Evolutionary conservation across 2,113 vertebrate species (phyloP).

Genomic region (Dasypus novemcinctus): DNA sequence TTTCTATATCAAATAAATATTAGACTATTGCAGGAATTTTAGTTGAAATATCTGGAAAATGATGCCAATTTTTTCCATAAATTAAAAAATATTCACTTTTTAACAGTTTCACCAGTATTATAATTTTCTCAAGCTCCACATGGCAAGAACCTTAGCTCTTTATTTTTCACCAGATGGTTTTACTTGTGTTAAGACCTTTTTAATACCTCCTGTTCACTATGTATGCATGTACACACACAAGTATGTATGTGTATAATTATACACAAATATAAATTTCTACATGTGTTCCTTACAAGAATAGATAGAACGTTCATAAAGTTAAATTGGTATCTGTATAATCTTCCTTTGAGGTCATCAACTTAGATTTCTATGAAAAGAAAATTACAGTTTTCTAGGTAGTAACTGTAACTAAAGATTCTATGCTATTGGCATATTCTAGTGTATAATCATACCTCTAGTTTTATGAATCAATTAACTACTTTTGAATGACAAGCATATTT

Average conservation of each 20-base stretch:
- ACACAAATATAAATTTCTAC: neutral
- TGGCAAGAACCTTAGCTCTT: neutral
- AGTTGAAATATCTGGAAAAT: neutral
- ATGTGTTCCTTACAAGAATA: neutral
- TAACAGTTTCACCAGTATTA: neutral
- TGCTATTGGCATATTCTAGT: neutral
- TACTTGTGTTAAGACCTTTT: neutral
- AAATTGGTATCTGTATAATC: neutral
- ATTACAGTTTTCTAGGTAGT: neutral
- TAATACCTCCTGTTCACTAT: neutral
- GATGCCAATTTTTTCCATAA: neutral
- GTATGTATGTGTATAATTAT: neutral
- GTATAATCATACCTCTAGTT: neutral
- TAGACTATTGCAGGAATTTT: neutral
- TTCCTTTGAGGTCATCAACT: no score
- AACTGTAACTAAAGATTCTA: neutral
- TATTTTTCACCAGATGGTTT: neutral
- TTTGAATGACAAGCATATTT: neutral
- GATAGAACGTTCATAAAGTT: neutral
- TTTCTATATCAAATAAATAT: neutral
- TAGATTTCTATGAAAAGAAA: neutral
- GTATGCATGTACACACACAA: no score
- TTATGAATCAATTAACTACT: neutral
- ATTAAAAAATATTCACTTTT: neutral
- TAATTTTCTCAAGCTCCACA: neutral